phyloP scores from a whole-genome alignment of 2,888 invertebrate genomes.

The Andrena trimmerana region DNA sequence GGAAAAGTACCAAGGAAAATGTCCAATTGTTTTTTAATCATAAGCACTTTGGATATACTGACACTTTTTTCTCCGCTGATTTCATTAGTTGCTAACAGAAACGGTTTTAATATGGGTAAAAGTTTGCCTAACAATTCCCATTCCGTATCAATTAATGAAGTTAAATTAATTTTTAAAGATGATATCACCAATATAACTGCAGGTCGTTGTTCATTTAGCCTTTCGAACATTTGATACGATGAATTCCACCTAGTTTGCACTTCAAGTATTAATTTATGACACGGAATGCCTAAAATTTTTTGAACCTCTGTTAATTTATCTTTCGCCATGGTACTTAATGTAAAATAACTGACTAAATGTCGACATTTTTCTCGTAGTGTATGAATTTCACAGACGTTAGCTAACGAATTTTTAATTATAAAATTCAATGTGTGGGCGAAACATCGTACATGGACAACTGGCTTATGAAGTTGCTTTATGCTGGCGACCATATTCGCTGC shows the following conservation, averaged over 20 bases:
- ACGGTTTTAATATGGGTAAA: background rate
- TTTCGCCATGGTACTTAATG: background rate
- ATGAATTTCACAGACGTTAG: too few relatives aligned
- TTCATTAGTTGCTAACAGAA: background rate
- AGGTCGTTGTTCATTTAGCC: background rate
- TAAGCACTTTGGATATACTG: background rate
- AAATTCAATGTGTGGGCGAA: too few relatives aligned
- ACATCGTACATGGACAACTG: too few relatives aligned
- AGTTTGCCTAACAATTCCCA: background rate
- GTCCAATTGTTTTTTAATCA: slow-evolving; percentile 3
- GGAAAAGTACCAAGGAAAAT: background rate
- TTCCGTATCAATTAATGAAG: background rate
- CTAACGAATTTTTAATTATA: too few relatives aligned
- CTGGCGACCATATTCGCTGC: too few relatives aligned
- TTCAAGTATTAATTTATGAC: background rate
- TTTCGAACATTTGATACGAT: background rate
- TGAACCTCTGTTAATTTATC: background rate
- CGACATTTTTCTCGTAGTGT: background rate
- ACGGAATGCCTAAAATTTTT: background rate
- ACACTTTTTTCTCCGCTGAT: background rate
- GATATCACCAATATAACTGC: background rate
- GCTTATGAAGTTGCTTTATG: too few relatives aligned
- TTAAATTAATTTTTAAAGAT: background rate
- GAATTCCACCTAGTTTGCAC: background rate
- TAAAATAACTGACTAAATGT: background rate